These are phyloP conservation scores for Cheirogaleus medius DNA, from an alignment of 2,113 vertebrate species.

Conservation along the genomic window DNA sequence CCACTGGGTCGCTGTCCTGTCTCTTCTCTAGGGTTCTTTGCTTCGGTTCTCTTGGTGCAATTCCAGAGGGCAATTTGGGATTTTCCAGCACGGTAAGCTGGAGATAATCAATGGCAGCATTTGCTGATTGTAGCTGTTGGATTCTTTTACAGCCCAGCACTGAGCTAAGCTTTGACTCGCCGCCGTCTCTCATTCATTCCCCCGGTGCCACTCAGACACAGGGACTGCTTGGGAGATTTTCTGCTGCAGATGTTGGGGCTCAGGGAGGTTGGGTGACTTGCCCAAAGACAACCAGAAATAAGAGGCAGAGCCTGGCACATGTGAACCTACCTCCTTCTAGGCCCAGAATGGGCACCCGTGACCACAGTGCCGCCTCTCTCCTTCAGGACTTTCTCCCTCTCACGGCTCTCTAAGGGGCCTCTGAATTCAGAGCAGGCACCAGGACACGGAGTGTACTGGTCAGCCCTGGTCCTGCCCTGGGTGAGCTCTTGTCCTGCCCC, in stretches of 20 bases:
- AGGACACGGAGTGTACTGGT: background rate
- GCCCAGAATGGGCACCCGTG: fast-evolving
- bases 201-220: background rate
- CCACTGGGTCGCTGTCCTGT: background rate
- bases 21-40: background rate
- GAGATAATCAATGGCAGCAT: background rate
- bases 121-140: background rate
- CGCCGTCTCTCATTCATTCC: fast-evolving
- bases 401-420: background rate
- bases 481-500: background rate
- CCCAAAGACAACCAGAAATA: background rate
- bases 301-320: background rate
- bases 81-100: background rate
- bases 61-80: background rate
- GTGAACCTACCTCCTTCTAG: fast-evolving
- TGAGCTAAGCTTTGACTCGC: background rate
- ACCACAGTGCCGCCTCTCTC: background rate
- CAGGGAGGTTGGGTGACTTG: background rate
- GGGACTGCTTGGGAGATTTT: background rate
- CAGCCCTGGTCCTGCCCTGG: background rate
- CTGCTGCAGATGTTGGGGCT: background rate
- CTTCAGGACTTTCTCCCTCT: background rate
- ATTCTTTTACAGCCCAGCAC: background rate
- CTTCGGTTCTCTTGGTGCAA: background rate
- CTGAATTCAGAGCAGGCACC: background rate